Evolutionary conservation across 2,113 vertebrate species (phyloP).

Genomic region (Urocynchramus pylzowi): DNA sequence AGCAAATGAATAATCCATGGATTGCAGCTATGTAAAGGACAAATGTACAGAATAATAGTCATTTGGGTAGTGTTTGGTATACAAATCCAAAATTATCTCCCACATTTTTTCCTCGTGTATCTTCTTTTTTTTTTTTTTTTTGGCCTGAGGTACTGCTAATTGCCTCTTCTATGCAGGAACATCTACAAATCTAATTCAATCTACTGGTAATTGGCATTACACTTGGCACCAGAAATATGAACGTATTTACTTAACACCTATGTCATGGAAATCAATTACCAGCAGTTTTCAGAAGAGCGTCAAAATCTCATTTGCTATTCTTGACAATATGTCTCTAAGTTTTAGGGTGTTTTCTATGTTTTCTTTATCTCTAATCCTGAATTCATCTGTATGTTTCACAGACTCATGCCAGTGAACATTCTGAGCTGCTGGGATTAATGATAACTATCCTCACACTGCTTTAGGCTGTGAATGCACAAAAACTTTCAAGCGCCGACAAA

Average conservation of each 20-base stretch:
- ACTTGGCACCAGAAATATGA: background rate
- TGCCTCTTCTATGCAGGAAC: background rate
- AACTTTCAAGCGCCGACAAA: background rate
- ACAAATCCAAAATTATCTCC: background rate
- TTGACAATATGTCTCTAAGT: constrained; percentile 5
- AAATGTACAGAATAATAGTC: background rate
- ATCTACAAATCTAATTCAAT: background rate
- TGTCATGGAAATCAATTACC: constrained; percentile 29
- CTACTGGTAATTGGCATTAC: background rate
- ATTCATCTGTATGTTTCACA: constrained; percentile 42
- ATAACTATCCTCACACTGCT: constrained; percentile 16
- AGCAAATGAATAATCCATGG: background rate
- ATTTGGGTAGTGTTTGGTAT: background rate
- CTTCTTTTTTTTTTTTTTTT: background rate
- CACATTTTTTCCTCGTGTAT: background rate
- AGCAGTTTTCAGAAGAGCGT: background rate
- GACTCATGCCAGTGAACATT: background rate
- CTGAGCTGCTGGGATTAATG: background rate
- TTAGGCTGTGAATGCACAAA: constrained; percentile 15
- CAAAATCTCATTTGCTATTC: constrained; percentile 37
- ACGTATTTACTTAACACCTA: background rate
- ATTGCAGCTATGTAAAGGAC: background rate
- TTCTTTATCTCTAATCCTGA: background rate
- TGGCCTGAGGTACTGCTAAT: background rate
- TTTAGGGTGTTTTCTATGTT: constrained; percentile 27